Evolutionary conservation across 2,797 vertebrate species (phyloP).

Genomic region (Gymnoscopelus microlampas): DNA sequence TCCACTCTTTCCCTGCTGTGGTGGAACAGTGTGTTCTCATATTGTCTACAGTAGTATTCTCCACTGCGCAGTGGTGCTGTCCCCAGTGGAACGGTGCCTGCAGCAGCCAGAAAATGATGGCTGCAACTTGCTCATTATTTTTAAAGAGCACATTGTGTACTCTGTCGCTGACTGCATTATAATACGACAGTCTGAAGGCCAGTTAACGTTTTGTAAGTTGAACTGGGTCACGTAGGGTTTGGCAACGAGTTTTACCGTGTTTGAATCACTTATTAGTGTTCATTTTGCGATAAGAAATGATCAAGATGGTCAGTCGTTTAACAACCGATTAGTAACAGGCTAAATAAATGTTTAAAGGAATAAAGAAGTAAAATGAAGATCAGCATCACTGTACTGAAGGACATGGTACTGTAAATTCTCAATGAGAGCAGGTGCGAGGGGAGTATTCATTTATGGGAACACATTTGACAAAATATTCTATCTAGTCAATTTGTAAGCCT

Average conservation of each 20-base stretch:
- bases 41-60: constrained; percentile 47
- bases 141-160: constrained; percentile 63
- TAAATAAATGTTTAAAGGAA: too few relatives aligned
- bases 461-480: too few relatives aligned
- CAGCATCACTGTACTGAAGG: too few relatives aligned
- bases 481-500: too few relatives aligned
- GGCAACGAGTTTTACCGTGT: background rate
- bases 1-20: constrained; percentile 50
- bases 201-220: constrained; percentile 22
- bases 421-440: too few relatives aligned
- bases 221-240: constrained; percentile 25
- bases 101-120: constrained; percentile 54
- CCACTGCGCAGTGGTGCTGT: constrained; percentile 50
- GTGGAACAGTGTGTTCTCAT: constrained; percentile 77
- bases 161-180: constrained; percentile 26
- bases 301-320: background rate
- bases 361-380: too few relatives aligned
- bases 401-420: too few relatives aligned
- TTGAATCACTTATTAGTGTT: constrained; percentile 11
- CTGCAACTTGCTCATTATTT: constrained; percentile 38
- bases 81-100: constrained; percentile 52
- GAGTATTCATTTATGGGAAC: too few relatives aligned
- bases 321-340: constrained; percentile 4
- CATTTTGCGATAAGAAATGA: too few relatives aligned
- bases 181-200: constrained; percentile 11